These are phyloP conservation scores for Strigamia crassipes DNA, from an alignment of 2,888 invertebrate genomes.

Conservation along the genomic window DNA sequence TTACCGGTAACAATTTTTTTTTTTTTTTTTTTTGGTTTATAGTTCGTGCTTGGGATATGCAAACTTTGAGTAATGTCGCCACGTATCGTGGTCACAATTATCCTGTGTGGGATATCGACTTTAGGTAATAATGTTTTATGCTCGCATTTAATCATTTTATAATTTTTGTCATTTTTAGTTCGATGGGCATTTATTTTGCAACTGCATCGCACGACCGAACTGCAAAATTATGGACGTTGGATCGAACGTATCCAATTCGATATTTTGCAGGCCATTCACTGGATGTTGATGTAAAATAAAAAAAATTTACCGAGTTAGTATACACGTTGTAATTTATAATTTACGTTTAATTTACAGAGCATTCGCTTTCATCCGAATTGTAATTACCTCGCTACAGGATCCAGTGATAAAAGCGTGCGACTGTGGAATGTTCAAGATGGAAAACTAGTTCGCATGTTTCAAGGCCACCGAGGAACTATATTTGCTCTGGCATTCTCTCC, in stretches of 20 bases:
- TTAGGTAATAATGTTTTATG: slow-evolving; percentile 43
- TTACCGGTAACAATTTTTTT: slow-evolving; percentile 59
- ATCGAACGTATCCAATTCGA: slow-evolving; percentile 78
- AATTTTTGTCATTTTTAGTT: slow-evolving; percentile 59
- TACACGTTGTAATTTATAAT: not conserved
- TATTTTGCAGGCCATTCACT: slow-evolving; percentile 86
- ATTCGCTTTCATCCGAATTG: slow-evolving; percentile 92
- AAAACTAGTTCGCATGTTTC: slow-evolving; percentile 63
- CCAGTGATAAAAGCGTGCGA: slow-evolving; percentile 84
- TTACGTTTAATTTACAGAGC: slow-evolving; percentile 63
- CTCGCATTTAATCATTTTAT: not conserved
- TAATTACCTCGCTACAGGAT: slow-evolving; percentile 85
- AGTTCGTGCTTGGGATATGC: slow-evolving; percentile 67
- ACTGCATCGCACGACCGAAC: slow-evolving; percentile 81
- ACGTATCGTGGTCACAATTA: slow-evolving; percentile 82
- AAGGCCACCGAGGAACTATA: slow-evolving; percentile 75
- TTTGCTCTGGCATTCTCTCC: slow-evolving; percentile 81
- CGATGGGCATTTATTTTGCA: slow-evolving; percentile 70
- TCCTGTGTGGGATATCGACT: slow-evolving; percentile 85
- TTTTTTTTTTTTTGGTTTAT: not conserved
- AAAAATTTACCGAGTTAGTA: not conserved
- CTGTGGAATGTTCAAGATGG: slow-evolving; percentile 86
- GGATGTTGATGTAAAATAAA: slow-evolving; percentile 77
- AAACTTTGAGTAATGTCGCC: slow-evolving; percentile 71
- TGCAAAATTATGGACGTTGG: slow-evolving; percentile 79